Percentiles rank a stretch among this genome's conserved stretches.
These are phyloP conservation scores for Cephus pygmeus DNA, from an alignment of 2,888 invertebrate species.

Conservation along the genomic window DNA sequence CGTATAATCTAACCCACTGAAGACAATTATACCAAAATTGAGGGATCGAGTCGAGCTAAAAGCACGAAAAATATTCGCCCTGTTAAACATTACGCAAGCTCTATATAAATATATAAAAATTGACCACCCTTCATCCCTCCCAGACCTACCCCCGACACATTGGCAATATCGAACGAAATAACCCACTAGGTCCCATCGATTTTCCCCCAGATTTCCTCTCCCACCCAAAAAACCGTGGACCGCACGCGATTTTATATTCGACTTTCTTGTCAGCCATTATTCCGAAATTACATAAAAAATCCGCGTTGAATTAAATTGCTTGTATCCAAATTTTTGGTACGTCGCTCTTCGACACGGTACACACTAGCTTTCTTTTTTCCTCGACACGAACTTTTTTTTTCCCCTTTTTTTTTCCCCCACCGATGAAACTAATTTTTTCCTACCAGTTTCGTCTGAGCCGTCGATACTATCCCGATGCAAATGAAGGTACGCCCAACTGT, in stretches of 20 bases:
- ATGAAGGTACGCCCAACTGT: background rate
- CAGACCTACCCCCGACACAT: no score
- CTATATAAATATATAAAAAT: background rate
- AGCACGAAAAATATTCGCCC: background rate
- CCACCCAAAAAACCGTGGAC: background rate
- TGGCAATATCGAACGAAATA: no score
- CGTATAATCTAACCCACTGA: background rate
- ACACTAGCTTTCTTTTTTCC: background rate
- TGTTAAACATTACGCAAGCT: background rate
- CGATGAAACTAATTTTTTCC: background rate
- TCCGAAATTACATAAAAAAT: background rate
- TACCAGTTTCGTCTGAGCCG: background rate
- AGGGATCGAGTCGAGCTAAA: background rate
- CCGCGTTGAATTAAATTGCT: background rate
- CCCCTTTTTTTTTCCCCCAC: rapidly evolving
- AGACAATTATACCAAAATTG: background rate
- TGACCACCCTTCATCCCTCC: background rate
- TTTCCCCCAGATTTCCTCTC: background rate
- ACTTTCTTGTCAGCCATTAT: background rate
- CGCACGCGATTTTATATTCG: background rate
- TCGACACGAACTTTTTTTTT: background rate
- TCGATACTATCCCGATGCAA: background rate
- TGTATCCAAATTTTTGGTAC: background rate
- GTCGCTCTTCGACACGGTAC: background rate
- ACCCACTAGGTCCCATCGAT: background rate